Base-by-base conservation (phyloP, 2,888 invertebrate genomes). In the Mythimna ferrago region DNA sequence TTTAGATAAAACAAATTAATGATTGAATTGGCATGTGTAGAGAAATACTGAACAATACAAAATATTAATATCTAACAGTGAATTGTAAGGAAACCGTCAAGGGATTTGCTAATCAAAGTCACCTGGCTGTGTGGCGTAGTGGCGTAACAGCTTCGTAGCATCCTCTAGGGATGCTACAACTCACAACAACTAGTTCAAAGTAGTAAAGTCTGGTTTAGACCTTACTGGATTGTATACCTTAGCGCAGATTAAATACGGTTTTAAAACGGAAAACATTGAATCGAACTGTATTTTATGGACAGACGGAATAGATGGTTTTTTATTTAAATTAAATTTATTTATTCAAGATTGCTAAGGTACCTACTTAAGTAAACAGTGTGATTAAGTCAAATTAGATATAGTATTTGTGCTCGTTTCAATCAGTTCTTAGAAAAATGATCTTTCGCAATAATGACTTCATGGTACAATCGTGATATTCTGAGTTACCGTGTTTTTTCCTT, bases 101-200 rank as follows among this genome's bases (percentile, higher is more conserved):
- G 85, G 76, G 86, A 80, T 85, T 86, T 79, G 79, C 58, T 77
- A 70, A 84, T 84, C 84, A 82, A 86, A 80, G 76, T 84, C 76
- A 66, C 62, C 66, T 73, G 61, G 60, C 54, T 73, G 82, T 67
- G 74, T 67, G 26, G n/a, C 56, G 57, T 53, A 51, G 51, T 57
- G 35, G 57, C 63, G 62, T 56, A 57, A 53, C 67, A 70, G 70
- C 57, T 68, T 63, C 26, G 63, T 56, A 19, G 35, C 54, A 56
- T 66, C 61, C 84, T 66, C 71, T 0, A 32, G 80, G 73, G 85
- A 77, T 48, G 21, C 53, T 56, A 56, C 48, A 72, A 75, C 60
- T 73, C 66, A 35, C 61, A 44, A 69, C 53, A 61, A 69, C 70
- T 61, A 60, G 82, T 65, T 69, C 69, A 70, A 21, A 41, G 58